A percentile compares a stretch with the other conserved stretches of the same genome.
Evolutionary conservation across 1,140 invertebrate genomes (phyloP).

Genomic region (Thaumatotibia leucotreta): DNA sequence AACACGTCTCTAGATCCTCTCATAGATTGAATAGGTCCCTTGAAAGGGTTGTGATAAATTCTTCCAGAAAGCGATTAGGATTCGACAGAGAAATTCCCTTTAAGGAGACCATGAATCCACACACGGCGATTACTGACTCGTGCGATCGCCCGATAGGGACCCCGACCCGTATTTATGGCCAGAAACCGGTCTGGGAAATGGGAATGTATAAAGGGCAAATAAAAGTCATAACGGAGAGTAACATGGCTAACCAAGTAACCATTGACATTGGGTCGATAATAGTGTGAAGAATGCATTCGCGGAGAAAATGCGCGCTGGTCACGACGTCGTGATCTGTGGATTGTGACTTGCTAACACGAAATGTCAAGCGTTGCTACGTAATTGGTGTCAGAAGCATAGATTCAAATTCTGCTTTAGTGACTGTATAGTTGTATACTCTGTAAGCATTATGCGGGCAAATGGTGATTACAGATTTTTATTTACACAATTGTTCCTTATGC

Average conservation of each 20-base stretch:
- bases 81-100: conserved; percentile 60
- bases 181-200: conserved; percentile 35
- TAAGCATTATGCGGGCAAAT: no score
- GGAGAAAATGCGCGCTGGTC: conserved; percentile 31
- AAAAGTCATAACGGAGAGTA: conserved; percentile 53
- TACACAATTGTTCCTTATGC: no score
- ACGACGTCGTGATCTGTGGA: conserved; percentile 17
- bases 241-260: conserved; percentile 40
- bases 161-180: conserved; percentile 34
- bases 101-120: conserved; percentile 55
- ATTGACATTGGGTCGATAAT: conserved; percentile 31
- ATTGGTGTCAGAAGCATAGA: background rate
- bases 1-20: background rate
- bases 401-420: background rate
- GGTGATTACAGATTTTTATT: no score
- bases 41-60: conserved; percentile 63
- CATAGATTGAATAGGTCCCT: conserved; percentile 30
- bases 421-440: no score
- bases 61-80: conserved; percentile 57
- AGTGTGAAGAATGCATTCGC: conserved; percentile 53
- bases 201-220: conserved; percentile 48
- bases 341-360: background rate
- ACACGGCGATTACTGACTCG: conserved; percentile 59
- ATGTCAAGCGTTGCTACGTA: background rate
- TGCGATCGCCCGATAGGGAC: conserved; percentile 52